Percentiles rank a stretch among this genome's conserved stretches.
These are phyloP conservation scores for Spinibarbus caldwelli DNA, from an alignment of 2,797 vertebrate species.

Conservation along the genomic window DNA sequence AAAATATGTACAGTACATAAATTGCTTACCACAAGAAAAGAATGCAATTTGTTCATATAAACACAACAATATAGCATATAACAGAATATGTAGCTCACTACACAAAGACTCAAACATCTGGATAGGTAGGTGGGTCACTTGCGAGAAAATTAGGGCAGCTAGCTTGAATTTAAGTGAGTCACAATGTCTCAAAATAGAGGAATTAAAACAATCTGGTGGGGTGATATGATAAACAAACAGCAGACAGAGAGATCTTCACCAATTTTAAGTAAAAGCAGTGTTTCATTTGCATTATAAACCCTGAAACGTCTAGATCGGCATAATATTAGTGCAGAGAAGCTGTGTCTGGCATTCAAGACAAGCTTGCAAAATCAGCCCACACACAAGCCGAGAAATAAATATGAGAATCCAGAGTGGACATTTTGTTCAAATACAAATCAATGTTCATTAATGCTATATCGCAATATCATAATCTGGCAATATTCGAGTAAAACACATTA, in stretches of 20 bases:
- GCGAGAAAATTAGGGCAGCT: conserved; percentile 46
- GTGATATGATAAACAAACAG: conserved; percentile 11
- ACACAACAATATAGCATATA: conserved; percentile 22
- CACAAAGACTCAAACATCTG: conserved; percentile 48
- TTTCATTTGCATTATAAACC: conserved; percentile 19
- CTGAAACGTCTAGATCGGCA: not conserved
- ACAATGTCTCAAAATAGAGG: conserved; percentile 39
- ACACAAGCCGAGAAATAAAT: conserved; percentile 14
- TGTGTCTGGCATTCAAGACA: conserved; percentile 11
- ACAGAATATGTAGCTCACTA: not conserved
- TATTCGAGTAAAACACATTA: not conserved
- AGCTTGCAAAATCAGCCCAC: conserved; percentile 9
- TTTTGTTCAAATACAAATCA: conserved; percentile 9
- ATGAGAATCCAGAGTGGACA: conserved; percentile 17
- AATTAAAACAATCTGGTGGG: conserved; percentile 23
- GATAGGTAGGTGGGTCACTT: conserved; percentile 57
- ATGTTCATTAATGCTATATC: conserved; percentile 17
- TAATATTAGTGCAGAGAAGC: not conserved
- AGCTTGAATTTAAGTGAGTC: conserved; percentile 45
- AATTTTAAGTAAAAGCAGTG: not conserved
- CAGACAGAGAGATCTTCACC: not conserved
- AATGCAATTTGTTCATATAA: not conserved
- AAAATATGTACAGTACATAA: not conserved
- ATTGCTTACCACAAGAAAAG: not conserved
- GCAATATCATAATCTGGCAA: not conserved